These are phyloP conservation scores for Cylloceria caligata DNA, from an alignment of 2,888 invertebrate genomes.

Conservation along the genomic window DNA sequence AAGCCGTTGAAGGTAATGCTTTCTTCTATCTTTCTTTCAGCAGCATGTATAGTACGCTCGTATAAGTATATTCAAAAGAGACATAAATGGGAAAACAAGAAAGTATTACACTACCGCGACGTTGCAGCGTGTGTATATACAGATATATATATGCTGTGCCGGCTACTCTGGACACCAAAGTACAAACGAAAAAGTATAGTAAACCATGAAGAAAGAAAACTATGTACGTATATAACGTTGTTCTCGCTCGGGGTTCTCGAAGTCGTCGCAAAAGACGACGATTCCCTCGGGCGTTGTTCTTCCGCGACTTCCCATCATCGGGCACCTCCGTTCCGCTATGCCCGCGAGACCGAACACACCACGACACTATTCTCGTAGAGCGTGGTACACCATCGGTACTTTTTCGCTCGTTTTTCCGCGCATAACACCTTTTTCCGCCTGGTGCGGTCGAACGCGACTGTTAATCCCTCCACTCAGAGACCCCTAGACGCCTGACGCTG, in stretches of 20 bases:
- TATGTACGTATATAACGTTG: conserved; percentile 43
- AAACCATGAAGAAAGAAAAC: conserved; percentile 45
- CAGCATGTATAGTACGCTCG: background rate
- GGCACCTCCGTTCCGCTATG: conserved; percentile 41
- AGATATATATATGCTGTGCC: background rate
- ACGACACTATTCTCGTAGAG: conserved; percentile 17
- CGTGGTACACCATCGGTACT: conserved; percentile 25
- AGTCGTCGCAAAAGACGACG: conserved; percentile 70
- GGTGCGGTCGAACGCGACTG: conserved; percentile 7
- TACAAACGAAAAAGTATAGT: conserved; percentile 8
- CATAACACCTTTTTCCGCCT: conserved; percentile 42
- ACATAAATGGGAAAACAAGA: conserved; percentile 46
- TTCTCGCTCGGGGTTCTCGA: conserved; percentile 61
- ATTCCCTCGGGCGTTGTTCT: conserved; percentile 78
- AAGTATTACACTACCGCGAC: conserved; percentile 25
- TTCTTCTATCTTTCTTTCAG: background rate
- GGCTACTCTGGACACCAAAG: conserved; percentile 26
- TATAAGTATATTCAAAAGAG: conserved; percentile 38
- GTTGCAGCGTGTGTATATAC: conserved; percentile 7
- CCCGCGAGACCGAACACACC: conserved; percentile 18
- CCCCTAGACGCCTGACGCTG: background rate
- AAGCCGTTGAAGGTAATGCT: background rate
- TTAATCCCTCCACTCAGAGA: background rate
- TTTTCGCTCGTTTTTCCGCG: conserved; percentile 41
- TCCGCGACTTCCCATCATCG: conserved; percentile 77